Evolutionary conservation across 1,140 invertebrate species (phyloP).

Genomic region (Lasioglossum baleicum): DNA sequence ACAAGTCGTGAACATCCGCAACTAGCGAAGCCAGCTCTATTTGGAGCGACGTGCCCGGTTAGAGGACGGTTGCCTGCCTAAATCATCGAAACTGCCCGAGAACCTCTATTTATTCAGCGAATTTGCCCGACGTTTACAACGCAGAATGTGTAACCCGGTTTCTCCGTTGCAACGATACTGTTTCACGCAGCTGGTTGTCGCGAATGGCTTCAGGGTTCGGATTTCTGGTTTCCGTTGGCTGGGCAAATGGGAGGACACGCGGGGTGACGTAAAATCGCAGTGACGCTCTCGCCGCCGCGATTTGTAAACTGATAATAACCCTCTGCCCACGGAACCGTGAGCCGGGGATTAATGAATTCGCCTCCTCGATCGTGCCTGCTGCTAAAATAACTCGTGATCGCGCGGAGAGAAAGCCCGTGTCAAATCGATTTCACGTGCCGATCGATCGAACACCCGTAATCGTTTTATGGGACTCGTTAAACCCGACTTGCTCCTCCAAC

Average conservation of each 20-base stretch:
- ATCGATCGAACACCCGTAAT: not conserved
- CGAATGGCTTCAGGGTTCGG: not conserved
- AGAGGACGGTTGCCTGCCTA: not conserved
- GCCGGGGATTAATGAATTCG: not conserved
- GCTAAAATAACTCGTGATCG: not conserved
- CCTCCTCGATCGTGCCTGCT: not conserved
- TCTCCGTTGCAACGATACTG: not conserved
- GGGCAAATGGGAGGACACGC: not conserved
- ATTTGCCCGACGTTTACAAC: not conserved
- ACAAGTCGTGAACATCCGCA: too few species aligned
- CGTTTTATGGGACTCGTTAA: constrained; percentile 28
- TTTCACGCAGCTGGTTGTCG: not conserved
- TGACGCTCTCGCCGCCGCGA: not conserved
- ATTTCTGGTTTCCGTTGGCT: not conserved
- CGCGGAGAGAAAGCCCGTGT: too few species aligned
- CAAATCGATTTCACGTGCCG: constrained; percentile 4
- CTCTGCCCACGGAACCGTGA: not conserved
- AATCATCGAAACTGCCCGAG: not conserved
- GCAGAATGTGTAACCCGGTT: not conserved
- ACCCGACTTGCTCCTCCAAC: constrained; percentile 5
- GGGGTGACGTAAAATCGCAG: constrained; percentile 18
- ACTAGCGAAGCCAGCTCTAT: not conserved
- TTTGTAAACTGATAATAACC: constrained; percentile 17
- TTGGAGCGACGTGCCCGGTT: not conserved
- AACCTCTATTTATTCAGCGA: not conserved